Conservation (phyloP, 1,140 invertebrate species). For the Neomicropteryx cornuta region DNA sequence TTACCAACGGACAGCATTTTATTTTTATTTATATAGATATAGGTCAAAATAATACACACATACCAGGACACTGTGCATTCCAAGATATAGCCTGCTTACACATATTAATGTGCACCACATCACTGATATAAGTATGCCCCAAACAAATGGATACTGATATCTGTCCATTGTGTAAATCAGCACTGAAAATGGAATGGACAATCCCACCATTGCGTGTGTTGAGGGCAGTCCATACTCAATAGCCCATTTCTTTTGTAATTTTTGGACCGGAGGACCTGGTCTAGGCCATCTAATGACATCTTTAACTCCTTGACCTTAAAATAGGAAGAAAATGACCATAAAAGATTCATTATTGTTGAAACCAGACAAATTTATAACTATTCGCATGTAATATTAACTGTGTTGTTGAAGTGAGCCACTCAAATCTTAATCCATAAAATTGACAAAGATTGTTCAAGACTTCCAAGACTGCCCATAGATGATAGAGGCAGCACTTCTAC, state of each 20-base stretch:
- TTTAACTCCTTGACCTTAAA: conserved; percentile 76
- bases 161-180: conserved; percentile 66
- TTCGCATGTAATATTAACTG: too few relatives aligned
- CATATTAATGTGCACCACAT: conserved; percentile 69
- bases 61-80: conserved; percentile 84
- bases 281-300: conserved; percentile 78
- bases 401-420: too few relatives aligned
- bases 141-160: conserved; percentile 60
- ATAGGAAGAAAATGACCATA: too few relatives aligned
- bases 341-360: background rate
- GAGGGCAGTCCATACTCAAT: conserved; percentile 91
- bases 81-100: conserved; percentile 76
- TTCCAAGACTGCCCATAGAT: too few relatives aligned
- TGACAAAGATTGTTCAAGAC: too few relatives aligned
- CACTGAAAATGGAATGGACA: conserved; percentile 77
- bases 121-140: conserved; percentile 42
- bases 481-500: too few relatives aligned
- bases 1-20: too few relatives aligned
- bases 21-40: too few relatives aligned
- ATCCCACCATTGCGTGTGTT: conserved; percentile 84
- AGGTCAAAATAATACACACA: conserved; percentile 20
- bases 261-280: conserved; percentile 70
- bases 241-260: conserved; percentile 76
- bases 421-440: too few relatives aligned
- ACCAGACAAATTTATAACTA: conserved; percentile 8